Evolutionary conservation across 37 sponge, comb jelly and placozoan genomes (phyloP).

Genomic region (Cladorhizidae sp.): DNA sequence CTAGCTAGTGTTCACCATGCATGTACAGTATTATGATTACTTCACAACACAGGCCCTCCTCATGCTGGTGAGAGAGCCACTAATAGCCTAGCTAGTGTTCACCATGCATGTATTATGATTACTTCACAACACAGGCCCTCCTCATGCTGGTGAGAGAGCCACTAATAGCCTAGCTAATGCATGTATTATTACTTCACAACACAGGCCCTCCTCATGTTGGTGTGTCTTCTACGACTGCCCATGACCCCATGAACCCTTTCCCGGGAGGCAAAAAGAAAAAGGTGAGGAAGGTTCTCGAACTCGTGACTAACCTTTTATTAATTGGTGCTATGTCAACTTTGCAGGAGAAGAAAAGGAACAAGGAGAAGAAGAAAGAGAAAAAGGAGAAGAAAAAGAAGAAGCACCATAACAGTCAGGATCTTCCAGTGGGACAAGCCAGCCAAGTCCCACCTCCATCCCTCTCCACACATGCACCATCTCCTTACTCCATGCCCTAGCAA

Average conservation of each 20-base stretch:
- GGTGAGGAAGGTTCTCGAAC: neutral
- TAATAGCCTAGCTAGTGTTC: no score
- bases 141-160: neutral
- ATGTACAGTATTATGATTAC: no score
- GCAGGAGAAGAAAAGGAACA: conserved; percentile 55
- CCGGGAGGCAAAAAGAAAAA: conserved; percentile 31
- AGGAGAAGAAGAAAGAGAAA: conserved; percentile 52
- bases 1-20: no score
- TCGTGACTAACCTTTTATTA: neutral
- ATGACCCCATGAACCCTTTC: conserved; percentile 11
- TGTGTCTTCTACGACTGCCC: neutral
- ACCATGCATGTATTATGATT: no score
- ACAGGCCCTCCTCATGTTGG: neutral
- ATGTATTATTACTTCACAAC: neutral
- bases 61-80: no score
- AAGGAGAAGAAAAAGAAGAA: conserved; percentile 70
- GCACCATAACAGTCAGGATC: conserved; percentile 57
- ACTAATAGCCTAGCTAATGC: neutral
- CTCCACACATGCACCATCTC: neutral
- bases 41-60: no score
- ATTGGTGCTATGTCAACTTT: neutral
- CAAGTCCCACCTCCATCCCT: conserved; percentile 23
- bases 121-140: no score
- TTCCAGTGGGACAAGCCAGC: conserved; percentile 5
- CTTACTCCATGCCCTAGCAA: neutral